A percentile compares a stretch with the other conserved stretches of the same genome.
These are phyloP conservation scores for Catharus minimus DNA, from an alignment of 2,113 vertebrate genomes.

Conservation along the genomic window DNA sequence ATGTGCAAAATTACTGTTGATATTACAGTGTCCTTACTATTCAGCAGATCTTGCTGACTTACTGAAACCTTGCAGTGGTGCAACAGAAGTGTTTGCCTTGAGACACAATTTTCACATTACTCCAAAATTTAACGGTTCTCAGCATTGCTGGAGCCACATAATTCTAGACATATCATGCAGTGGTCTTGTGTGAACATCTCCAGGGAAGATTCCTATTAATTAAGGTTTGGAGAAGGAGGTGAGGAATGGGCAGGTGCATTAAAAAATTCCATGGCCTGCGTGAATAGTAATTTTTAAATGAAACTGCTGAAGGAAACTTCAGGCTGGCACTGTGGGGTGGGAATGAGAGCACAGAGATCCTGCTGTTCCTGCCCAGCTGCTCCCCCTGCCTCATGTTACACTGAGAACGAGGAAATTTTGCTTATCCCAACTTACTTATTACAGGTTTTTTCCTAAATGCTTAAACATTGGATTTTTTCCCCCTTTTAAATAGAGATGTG, in stretches of 20 bases:
- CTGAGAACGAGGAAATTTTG: neutral
- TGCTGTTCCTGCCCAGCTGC: neutral
- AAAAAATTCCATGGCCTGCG: neutral
- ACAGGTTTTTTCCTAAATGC: neutral
- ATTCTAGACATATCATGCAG: rapidly evolving
- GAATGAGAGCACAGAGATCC: neutral
- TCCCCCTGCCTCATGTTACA: neutral
- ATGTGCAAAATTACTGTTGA: neutral
- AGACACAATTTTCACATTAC: neutral
- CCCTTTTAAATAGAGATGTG: neutral
- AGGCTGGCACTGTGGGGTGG: neutral
- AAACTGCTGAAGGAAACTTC: neutral
- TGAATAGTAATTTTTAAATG: neutral
- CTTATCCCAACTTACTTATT: neutral
- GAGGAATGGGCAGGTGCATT: neutral
- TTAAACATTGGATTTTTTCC: neutral
- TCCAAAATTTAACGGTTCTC: neutral
- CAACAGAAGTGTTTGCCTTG: neutral
- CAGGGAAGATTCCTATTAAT: neutral
- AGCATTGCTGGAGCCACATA: neutral
- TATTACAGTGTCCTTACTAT: neutral
- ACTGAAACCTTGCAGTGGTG: neutral
- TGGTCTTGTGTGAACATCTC: neutral
- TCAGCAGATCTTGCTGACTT: neutral
- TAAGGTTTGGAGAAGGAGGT: neutral